Base-by-base conservation (phyloP, 37 sponge, comb jelly and placozoan genomes). In the Mnemiopsis leidyi region DNA sequence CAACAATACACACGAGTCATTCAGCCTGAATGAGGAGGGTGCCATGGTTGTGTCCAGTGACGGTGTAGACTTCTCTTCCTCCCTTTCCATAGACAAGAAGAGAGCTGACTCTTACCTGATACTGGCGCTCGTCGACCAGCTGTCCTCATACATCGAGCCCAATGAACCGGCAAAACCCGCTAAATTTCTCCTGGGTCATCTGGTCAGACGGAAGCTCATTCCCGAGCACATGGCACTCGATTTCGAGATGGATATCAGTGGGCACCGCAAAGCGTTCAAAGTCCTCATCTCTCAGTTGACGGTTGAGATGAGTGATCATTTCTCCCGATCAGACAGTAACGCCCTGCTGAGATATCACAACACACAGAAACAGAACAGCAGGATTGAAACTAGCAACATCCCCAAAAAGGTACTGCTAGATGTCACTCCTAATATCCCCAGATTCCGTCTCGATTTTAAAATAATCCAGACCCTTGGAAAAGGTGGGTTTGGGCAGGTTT, bases 11-110 rank as follows among this genome's bases (percentile, higher is more conserved):
- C 61, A 48, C 32, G 32, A 77, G 79, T 77, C 79, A 77, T 31
- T 85, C 32, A 33, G 36, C 26, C 90, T 85, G 23, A 85, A 85
- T 40, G 90, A 85, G 48, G 90, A 85, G 21, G 90, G 90, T 32
- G 90, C 90, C 2, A 85, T 85, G 90, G 90, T 85, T 38, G 36
- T 38, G 61, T 85, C 90, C 90, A 85, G 61, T 85, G 90, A 85
- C 36, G 90, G 90, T 5, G 35, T 85, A 23, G 90, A 85, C n/a
- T 85, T 85, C 48, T 85, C 90, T 39, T 21, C 61, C 32, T 85
- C 90, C 3, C 35, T 85, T 23, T 85, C 90, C 29, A 85, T 85
- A 23, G 90, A 85, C 90, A 85, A 85, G 90, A 85, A 85, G 90
- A 1, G 61, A 18, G 61, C 90, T 40, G 90, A 85, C 39, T 32